Evolutionary conservation across 2,113 vertebrate genomes (phyloP).

Genomic region (Drymodes brunneopygia): DNA sequence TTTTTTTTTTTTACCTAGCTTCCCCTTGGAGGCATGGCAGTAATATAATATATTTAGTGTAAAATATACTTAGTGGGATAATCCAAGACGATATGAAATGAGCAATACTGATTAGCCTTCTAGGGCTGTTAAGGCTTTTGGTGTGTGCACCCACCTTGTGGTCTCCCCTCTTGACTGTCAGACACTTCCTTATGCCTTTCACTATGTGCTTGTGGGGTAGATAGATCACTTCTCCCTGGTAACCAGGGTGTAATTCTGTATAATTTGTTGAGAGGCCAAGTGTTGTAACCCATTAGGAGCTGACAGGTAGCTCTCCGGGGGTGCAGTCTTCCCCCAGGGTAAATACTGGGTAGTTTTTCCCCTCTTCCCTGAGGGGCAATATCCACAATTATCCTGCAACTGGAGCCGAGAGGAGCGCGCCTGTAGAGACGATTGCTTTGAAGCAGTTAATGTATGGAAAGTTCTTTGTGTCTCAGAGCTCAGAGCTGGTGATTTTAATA

Average conservation of each 20-base stretch:
- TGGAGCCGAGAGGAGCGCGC: neutral
- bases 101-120: neutral
- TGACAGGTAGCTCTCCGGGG: neutral
- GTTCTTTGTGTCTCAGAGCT: conserved; percentile 24
- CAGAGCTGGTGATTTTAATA: conserved; percentile 39
- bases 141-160: neutral
- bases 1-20: neutral
- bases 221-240: neutral
- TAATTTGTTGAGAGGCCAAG: neutral
- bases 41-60: neutral
- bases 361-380: neutral
- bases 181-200: neutral
- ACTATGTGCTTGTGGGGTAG: neutral
- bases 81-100: neutral
- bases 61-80: neutral
- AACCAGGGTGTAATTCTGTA: neutral
- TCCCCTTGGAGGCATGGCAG: neutral
- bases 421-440: conserved; percentile 22
- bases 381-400: neutral
- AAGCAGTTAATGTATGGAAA: conserved; percentile 36
- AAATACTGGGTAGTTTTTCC: neutral
- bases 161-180: neutral
- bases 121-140: neutral
- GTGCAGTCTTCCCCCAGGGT: neutral
- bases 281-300: neutral